These are phyloP conservation scores for Noctilio leporinus DNA, from an alignment of 2,113 vertebrate genomes.

Conservation along the genomic window DNA sequence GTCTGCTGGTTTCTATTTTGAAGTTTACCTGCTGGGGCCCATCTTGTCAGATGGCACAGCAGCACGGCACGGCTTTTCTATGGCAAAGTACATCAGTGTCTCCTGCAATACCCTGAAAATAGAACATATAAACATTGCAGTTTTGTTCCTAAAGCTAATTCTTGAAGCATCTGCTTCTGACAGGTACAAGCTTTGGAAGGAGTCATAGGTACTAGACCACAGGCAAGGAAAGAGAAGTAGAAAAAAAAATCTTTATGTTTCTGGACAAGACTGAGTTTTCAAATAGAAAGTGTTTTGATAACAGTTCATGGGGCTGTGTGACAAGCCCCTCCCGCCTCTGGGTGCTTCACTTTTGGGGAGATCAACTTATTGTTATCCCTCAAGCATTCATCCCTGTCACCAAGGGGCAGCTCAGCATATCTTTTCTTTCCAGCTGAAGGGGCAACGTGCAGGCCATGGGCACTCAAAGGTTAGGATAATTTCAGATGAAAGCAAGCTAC, in stretches of 20 bases:
- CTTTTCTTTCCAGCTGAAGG: background rate
- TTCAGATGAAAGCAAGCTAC: background rate
- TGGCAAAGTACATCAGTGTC: background rate
- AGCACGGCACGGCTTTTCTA: background rate
- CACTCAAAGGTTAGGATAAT: background rate
- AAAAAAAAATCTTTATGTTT: background rate
- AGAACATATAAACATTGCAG: background rate
- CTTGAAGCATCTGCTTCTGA: background rate
- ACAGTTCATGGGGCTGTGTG: too few species aligned
- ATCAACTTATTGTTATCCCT: background rate
- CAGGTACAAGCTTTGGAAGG: background rate
- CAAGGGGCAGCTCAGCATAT: background rate
- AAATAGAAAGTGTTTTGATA: background rate
- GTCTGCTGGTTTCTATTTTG: background rate
- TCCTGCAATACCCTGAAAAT: background rate
- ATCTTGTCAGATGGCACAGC: background rate
- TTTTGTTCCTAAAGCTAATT: background rate
- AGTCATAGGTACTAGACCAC: background rate
- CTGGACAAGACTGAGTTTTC: background rate
- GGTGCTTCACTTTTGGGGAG: background rate
- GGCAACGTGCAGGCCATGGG: background rate
- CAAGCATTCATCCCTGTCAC: background rate
- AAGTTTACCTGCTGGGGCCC: background rate
- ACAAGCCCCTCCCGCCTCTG: too few species aligned
- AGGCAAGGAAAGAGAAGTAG: background rate